Evolutionary conservation across 1,140 invertebrate species (phyloP), one percentile per base, ranked within the genome.

Genomic region (Phthorimaea operculella): DNA sequence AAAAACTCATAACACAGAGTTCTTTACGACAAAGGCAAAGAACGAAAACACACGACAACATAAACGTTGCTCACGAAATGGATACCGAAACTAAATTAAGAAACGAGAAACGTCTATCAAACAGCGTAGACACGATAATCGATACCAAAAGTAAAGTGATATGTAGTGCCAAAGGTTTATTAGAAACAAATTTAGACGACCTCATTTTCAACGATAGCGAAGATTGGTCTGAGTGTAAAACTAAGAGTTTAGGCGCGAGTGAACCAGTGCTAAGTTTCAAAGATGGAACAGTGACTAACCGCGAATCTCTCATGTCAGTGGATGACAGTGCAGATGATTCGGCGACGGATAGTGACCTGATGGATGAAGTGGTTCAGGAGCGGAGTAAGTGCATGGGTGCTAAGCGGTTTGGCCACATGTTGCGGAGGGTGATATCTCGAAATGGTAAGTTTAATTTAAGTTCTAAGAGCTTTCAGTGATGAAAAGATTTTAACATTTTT

Each of bases 101-200:
- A 57, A 72, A 64, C 58, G 72, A 78, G 48, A 79, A 72, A 62
- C 64, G 76, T 60, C 69, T 80, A 9, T 82, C 79, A 0, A 82
- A 70, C 47, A 84, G 81, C 67, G 74, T 82, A 16, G 81, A 84
- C 55, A 76, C 76, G 44, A 78, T 83, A 52, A 60, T 74, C 47
- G 72, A 81, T 70, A 62, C 63, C 66, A 75, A 76, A 71, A 72
- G 66, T 63, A 80, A 80, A 78, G 79, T 83, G 74, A 83, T 84
- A 83, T 76, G 75, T 61, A 83, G 79, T 84, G 79, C 81, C 81
- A 84, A 85, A 85, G 81, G 81, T 78, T 74, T 85, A 73, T 76
- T 85, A 82, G 81, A 85, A 74, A 85, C 81, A 58, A 83, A 85
- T 80, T 70, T 85, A 76, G 81, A 85, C 64, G 81, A 85, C 70